Conservation (phyloP, 2,113 vertebrate genomes). For the Xyrauchen texanus region DNA sequence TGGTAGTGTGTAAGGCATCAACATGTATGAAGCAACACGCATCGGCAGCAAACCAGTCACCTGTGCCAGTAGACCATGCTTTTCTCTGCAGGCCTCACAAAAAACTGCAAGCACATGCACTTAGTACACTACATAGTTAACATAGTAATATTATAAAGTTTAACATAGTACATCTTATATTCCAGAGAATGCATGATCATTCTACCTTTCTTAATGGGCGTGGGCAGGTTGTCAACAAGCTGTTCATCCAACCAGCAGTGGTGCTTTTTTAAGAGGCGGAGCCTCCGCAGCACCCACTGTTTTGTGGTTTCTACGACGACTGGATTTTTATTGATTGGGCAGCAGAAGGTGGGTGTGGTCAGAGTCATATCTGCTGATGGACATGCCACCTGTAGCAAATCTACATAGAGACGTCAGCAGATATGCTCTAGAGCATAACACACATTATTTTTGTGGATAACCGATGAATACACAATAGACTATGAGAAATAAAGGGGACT, state of each 20-base stretch:
- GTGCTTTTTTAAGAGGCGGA: slow-evolving; percentile 62
- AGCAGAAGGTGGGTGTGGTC: slow-evolving; percentile 37
- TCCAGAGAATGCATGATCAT: background rate
- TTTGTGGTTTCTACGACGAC: slow-evolving; percentile 46
- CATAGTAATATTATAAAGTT: too few species aligned
- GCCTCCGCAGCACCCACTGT: slow-evolving; percentile 65
- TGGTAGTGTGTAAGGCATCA: slow-evolving; percentile 86
- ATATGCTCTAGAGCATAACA: background rate
- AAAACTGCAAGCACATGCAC: slow-evolving; percentile 72
- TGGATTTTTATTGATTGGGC: slow-evolving; percentile 25
- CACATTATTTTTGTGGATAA: background rate
- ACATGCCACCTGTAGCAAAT: slow-evolving; percentile 69
- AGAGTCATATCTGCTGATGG: slow-evolving; percentile 57
- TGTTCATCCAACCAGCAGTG: slow-evolving; percentile 80
- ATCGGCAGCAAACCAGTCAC: slow-evolving; percentile 78
- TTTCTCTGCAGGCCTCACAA: slow-evolving; percentile 75
- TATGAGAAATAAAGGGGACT: slow-evolving; percentile 53
- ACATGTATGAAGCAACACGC: slow-evolving; percentile 80
- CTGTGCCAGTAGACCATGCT: slow-evolving; percentile 70
- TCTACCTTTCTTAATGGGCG: slow-evolving; percentile 78
- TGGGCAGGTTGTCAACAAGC: slow-evolving; percentile 74
- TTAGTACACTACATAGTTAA: background rate
- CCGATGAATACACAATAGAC: background rate
- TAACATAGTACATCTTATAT: too few species aligned
- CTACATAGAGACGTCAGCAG: slow-evolving; percentile 63